Evolutionary conservation across 2,113 vertebrate species (phyloP), one percentile per base, ranked within the genome.

Genomic region (Scalopus aquaticus): DNA sequence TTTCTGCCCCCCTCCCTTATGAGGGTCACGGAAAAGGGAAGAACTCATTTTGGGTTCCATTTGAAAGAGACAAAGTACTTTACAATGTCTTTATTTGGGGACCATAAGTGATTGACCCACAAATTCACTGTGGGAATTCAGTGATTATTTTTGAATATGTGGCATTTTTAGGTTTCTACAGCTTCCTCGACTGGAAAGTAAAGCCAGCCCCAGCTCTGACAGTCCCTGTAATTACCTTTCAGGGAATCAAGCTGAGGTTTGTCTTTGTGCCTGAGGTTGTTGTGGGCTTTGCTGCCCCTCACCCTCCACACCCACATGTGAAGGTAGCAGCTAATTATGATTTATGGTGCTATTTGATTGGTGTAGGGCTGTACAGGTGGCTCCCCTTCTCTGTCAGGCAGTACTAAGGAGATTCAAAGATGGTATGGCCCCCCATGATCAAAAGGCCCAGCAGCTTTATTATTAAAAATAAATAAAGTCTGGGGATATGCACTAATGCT

Each of bases 151-250:
- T 94, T 67, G 51, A 96, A 79, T 94, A 90, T 20, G 16, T 67
- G 44, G 80, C 74, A 58, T 94, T 97, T 90, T 82, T 95, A 81
- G 67, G 62, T 46, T 96, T 87, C 95, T 96, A 88, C 88, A 92
- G 96, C 94, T 97, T 97, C 86, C 82, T 93, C 1, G 37, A 94
- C 86, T 94, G 96, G 96, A 96, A 87, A 94, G 87, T 60, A 91
- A 95, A 67, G 79, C 76, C 39, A 20, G 90, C 95, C 60, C 88
- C 80, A 93, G 94, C 89, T 98, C 95, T 93, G 92, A 97, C 90
- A 97, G 96, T 95, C 58, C 93, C 95, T 96, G 93, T 98, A 97
- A 98, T 98, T 98, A 97, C 96, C 70, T 96, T 96, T 89, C 94
- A 97, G 90, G 56, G 93, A 97, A 65, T 97, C 92, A 95, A 97